A percentile compares a stretch with the other conserved stretches of the same genome.
Conservation (phyloP, 2,888 invertebrate genomes). For the Rotaria sp. region DNA sequence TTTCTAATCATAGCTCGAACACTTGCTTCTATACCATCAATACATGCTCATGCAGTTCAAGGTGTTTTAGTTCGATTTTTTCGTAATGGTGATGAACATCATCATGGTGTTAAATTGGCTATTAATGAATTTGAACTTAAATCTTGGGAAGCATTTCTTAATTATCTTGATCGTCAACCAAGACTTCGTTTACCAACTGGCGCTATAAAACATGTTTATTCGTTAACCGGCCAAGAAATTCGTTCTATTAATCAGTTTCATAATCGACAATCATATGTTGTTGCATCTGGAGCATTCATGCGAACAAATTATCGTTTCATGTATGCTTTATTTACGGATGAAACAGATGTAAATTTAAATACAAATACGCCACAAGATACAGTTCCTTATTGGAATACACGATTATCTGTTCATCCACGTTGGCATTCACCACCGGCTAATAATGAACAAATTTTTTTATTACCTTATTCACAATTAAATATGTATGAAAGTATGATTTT, state of each 20-base stretch:
- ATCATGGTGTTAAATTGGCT: not conserved
- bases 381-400: not conserved
- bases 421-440: not conserved
- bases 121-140: not conserved
- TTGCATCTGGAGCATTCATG: not conserved
- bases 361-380: not conserved
- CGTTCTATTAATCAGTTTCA: not conserved
- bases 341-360: not conserved
- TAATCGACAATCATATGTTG: slow-evolving; percentile 23
- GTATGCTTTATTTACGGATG: not conserved
- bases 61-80: not conserved
- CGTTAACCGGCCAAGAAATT: not conserved
- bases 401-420: not conserved
- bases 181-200: not conserved
- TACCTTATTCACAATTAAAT: not conserved
- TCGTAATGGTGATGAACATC: slow-evolving; percentile 8
- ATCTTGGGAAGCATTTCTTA: slow-evolving; percentile 25
- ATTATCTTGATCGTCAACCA: not conserved
- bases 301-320: not conserved
- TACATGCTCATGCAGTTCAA: not conserved
- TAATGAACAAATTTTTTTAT: not conserved
- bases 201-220: not conserved
- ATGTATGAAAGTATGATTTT: not conserved
- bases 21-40: not conserved
- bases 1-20: not conserved